Percentiles rank a stretch among this genome's conserved stretches.
These are phyloP conservation scores for Myotis brandtii DNA, from an alignment of 2,113 vertebrate species.

Conservation along the genomic window DNA sequence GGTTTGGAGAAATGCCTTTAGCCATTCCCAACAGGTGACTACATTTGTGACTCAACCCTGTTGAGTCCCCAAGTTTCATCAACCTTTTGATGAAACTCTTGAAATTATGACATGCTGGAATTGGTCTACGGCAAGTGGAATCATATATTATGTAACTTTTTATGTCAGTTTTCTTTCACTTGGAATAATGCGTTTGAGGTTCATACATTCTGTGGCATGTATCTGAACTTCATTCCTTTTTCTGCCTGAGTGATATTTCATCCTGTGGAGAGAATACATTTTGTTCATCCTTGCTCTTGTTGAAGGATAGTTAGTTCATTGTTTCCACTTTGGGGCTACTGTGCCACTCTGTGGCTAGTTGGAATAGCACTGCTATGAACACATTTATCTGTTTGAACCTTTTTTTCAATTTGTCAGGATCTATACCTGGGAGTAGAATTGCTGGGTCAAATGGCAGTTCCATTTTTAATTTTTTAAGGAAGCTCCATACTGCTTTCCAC, in stretches of 20 bases:
- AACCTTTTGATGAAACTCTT: no score
- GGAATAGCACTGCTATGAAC: fast-evolving
- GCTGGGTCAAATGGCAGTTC: not conserved
- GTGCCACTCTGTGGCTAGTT: no score
- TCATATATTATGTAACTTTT: not conserved
- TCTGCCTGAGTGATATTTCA: not conserved
- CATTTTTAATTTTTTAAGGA: no score
- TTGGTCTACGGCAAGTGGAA: not conserved
- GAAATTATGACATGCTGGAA: no score
- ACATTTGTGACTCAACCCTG: no score
- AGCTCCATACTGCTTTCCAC: no score
- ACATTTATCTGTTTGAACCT: not conserved
- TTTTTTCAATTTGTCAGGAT: not conserved
- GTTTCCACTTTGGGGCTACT: no score
- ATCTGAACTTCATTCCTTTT: not conserved
- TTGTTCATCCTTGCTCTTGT: fast-evolving
- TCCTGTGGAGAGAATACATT: fast-evolving
- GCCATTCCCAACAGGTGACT: no score
- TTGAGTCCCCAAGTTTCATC: no score
- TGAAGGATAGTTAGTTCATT: no score
- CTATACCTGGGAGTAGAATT: fast-evolving
- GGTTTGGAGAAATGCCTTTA: no score
- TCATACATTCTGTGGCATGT: fast-evolving
- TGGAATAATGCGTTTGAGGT: not conserved
- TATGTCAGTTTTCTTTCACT: not conserved